phyloP scores from a whole-genome alignment of 2,797 vertebrate genomes.

The Gambusia yucatana region DNA sequence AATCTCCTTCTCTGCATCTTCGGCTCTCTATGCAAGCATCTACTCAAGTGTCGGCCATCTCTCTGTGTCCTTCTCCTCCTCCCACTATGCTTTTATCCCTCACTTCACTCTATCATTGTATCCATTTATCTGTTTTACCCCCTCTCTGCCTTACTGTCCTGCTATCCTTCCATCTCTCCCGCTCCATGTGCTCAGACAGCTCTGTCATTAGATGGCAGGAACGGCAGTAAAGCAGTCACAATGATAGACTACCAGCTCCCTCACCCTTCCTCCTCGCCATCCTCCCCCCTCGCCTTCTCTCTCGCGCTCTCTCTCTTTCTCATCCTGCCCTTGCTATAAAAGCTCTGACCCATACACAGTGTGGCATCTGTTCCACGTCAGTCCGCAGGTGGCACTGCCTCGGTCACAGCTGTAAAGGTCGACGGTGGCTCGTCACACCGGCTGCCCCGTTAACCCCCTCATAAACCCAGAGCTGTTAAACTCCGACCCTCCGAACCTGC shows the following conservation, averaged over 20 bases:
- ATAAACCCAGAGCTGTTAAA: constrained; percentile 73
- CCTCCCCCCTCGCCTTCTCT: constrained; percentile 10
- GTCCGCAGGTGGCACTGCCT: constrained; percentile 76
- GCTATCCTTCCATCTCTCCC: constrained; percentile 64
- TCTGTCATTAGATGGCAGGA: constrained; percentile 80
- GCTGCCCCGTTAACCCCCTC: constrained; percentile 67
- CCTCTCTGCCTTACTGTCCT: constrained; percentile 48
- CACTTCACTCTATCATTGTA: constrained; percentile 70
- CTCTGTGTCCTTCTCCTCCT: constrained; percentile 55
- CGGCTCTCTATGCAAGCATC: constrained; percentile 46
- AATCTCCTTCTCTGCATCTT: constrained; percentile 49
- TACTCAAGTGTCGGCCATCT: constrained; percentile 52
- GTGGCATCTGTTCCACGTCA: constrained; percentile 75
- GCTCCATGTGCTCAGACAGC: constrained; percentile 72
- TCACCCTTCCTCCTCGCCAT: constrained; percentile 48
- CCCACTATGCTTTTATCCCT: constrained; percentile 65
- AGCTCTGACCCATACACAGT: constrained; percentile 59
- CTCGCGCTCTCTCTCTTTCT: constrained; percentile 30
- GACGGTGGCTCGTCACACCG: constrained; percentile 49
- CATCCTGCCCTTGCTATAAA: constrained; percentile 67
- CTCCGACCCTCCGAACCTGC: constrained; percentile 72
- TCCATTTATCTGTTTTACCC: constrained; percentile 76
- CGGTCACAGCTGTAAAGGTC: constrained; percentile 68
- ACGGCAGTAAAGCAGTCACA: constrained; percentile 79
- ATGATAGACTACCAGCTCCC: constrained; percentile 73